Conservation (phyloP, 1,140 invertebrate genomes). For the Cydia fagiglandana region DNA sequence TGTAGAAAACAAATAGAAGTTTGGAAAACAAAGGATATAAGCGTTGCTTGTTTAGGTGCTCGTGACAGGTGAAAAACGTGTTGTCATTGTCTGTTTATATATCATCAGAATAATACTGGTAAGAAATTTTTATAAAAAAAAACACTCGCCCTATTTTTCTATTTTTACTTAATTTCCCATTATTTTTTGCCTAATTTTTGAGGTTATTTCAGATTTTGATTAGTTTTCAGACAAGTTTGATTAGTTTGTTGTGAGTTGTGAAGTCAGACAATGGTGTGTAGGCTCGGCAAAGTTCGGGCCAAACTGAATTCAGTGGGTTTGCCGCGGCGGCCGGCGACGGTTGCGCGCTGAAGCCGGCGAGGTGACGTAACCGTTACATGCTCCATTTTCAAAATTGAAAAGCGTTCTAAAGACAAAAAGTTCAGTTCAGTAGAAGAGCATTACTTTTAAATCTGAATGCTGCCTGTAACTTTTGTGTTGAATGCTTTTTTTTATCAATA, state of each 20-base stretch:
- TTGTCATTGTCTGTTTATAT: conserved; percentile 51
- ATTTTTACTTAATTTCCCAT: conserved; percentile 31
- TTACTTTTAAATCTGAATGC: not conserved
- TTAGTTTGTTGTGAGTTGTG: conserved; percentile 32
- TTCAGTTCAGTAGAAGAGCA: not conserved
- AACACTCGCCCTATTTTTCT: conserved; percentile 5
- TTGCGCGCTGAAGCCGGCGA: conserved; percentile 38
- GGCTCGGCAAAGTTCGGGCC: conserved; percentile 55
- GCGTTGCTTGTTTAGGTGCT: conserved; percentile 66
- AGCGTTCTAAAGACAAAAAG: not conserved
- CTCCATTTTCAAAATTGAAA: conserved; percentile 19
- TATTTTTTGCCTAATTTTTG: conserved; percentile 32
- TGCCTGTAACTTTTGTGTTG: not conserved
- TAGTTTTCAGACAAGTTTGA: conserved; percentile 34
- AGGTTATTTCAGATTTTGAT: conserved; percentile 13
- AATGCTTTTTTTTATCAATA: too few relatives aligned
- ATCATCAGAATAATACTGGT: conserved; percentile 46
- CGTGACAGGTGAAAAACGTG: conserved; percentile 55
- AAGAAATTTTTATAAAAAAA: conserved; percentile 39
- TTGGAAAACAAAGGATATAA: conserved; percentile 69
- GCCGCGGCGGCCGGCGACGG: conserved; percentile 63
- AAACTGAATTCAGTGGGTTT: conserved; percentile 54
- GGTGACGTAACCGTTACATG: conserved; percentile 16
- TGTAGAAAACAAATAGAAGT: conserved; percentile 64
- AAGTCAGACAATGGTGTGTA: conserved; percentile 34